Base-by-base conservation (phyloP, 2,888 invertebrate species). In the Sesamia inferens region DNA sequence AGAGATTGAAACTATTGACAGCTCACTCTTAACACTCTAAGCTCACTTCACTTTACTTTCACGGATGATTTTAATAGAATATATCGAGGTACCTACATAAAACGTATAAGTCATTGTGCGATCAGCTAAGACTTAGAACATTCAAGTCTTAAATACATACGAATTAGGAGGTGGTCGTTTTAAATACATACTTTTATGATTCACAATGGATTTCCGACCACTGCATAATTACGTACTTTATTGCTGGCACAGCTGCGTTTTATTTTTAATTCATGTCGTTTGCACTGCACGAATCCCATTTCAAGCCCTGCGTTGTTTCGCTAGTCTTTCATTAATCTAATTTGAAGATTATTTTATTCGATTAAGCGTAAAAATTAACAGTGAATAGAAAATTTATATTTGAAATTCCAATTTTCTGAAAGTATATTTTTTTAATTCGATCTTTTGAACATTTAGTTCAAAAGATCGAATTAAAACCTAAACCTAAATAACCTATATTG, bases 231-330 rank as follows among this genome's bases (percentile, higher is more conserved):
- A 54, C 62, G 48, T 63, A 71, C 59, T 74, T 74, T 61, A 79
- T 64, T 54, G 63, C 67, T 71, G 48, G 44, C 65, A 54, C 82
- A 74, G 79, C 71, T 84, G 82, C 48, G 68, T 68, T 78, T 83
- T 63, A 82, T 59, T 71, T 71, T 51, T 44, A 84, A 68, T 68
- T 68, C 24, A 39, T 57, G 24, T 76, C 61, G 57, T 71, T 71
- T 76, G n/a, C 55, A 63, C 13, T 65, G 61, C 55, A 59, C 55
- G 57, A 51, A n/a, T 11, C 13, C 31, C 57, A 58, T 58, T 78
- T 51, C 24, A 58, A 8, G 4, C 51, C 19, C 48, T 51, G 51
- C 51, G n/a, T 51, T 47, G 57, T 55, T 79, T 44, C 54, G 22
- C 24, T 68, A 62, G 19, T 13, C 13, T 64, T 39, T 16, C 14